phyloP scores from a whole-genome alignment of 2,888 invertebrate species.

The Cryptocephalus moraei region DNA sequence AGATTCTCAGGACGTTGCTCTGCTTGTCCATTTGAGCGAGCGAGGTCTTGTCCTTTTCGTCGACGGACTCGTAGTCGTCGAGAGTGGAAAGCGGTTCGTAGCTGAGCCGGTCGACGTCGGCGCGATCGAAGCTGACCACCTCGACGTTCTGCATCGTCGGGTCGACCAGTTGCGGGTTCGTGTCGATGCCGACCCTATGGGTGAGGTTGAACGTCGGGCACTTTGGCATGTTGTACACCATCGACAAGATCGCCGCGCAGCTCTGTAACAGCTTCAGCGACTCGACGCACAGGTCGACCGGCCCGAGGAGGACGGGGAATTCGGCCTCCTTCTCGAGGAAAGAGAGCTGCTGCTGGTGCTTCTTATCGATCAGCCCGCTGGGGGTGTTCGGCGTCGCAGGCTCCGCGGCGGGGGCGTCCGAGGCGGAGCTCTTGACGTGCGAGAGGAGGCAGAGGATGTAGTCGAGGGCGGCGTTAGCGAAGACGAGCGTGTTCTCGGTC shows the following conservation, averaged over 20 bases:
- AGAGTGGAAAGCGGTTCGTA: constrained; percentile 51
- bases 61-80: constrained; percentile 32
- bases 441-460: constrained; percentile 83
- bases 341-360: constrained; percentile 16
- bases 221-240: constrained; percentile 92
- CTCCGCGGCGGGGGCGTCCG: constrained; percentile 20
- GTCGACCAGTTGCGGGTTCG: constrained; percentile 71
- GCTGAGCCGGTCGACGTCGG: constrained; percentile 52
- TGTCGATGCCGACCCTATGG: constrained; percentile 68
- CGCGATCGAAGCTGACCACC: constrained; percentile 45
- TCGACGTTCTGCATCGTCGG: constrained; percentile 65
- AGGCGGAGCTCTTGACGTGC: constrained; percentile 61
- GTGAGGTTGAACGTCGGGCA: constrained; percentile 89
- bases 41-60: constrained; percentile 42
- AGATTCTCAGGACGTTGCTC: constrained; percentile 78
- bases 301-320: constrained; percentile 20
- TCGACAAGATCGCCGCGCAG: constrained; percentile 77
- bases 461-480: constrained; percentile 89
- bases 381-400: constrained; percentile 26
- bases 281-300: constrained; percentile 58
- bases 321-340: constrained; percentile 29
- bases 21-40: constrained; percentile 62
- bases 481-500: constrained; percentile 86
- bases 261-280: constrained; percentile 77
- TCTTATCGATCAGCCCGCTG: constrained; percentile 9